These are phyloP conservation scores for Lasioglossum lativentre DNA, from an alignment of 2,888 invertebrate genomes.

Conservation along the genomic window DNA sequence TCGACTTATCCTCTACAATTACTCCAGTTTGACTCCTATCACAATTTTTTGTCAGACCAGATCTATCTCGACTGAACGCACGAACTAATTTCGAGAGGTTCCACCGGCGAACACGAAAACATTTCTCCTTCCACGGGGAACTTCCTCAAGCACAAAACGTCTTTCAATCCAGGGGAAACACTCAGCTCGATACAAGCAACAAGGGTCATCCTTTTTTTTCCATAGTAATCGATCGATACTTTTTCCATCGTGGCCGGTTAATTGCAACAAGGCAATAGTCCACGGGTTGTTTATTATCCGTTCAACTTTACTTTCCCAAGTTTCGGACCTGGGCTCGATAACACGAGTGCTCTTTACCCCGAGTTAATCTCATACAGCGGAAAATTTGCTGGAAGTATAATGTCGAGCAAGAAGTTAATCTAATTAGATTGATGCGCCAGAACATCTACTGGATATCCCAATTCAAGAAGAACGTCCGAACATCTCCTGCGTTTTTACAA, in stretches of 20 bases:
- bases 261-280: conserved; percentile 19
- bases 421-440: neutral
- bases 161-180: neutral
- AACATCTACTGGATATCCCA: neutral
- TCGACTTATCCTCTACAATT: neutral
- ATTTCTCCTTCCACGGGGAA: neutral
- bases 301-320: conserved; percentile 7
- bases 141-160: neutral
- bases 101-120: neutral
- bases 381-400: conserved; percentile 9
- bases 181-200: neutral
- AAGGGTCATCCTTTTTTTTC: neutral
- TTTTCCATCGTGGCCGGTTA: neutral
- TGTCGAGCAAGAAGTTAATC: conserved; percentile 4
- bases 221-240: neutral
- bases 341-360: neutral
- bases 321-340: neutral
- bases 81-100: conserved; percentile 23
- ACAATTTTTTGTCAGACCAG: neutral
- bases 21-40: neutral
- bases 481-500: neutral
- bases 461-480: neutral
- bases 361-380: conserved; percentile 24
- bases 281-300: conserved; percentile 28
- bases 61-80: neutral